These are phyloP conservation scores for Beaufortia kweichowensis DNA, from an alignment of 2,113 vertebrate genomes.

Conservation along the genomic window DNA sequence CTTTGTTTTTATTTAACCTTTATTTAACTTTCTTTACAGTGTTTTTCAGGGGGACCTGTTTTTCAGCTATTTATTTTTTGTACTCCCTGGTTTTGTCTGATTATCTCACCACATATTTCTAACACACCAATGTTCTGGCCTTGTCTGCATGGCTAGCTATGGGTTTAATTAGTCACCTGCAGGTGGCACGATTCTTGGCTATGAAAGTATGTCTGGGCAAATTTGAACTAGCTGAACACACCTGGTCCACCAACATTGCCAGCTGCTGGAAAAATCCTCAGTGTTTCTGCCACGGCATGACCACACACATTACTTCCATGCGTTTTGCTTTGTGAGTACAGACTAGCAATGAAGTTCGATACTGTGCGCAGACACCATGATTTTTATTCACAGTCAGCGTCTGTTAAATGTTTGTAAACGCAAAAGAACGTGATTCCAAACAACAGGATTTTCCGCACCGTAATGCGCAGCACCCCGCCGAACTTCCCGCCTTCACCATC, in stretches of 20 bases:
- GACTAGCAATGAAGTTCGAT: background rate
- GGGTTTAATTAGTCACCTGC: conserved; percentile 23
- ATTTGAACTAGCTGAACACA: conserved; percentile 46
- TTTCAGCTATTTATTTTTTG: no score
- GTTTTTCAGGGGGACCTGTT: no score
- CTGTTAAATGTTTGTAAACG: conserved; percentile 34
- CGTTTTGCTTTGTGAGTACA: background rate
- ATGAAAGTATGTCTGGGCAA: conserved; percentile 34
- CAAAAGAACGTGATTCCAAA: conserved; percentile 30
- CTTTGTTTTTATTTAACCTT: no score
- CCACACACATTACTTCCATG: background rate
- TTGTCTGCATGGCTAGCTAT: background rate
- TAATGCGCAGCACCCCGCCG: conserved; percentile 7
- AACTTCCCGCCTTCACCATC: conserved; percentile 48
- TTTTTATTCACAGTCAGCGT: conserved; percentile 4
- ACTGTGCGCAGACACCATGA: background rate
- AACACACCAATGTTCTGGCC: background rate
- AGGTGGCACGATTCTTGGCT: conserved; percentile 20
- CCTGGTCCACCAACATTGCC: conserved; percentile 42
- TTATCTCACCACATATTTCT: background rate
- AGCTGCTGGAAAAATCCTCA: conserved; percentile 35
- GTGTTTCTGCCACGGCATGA: conserved; percentile 22
- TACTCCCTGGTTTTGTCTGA: no score
- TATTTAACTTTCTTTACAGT: no score
- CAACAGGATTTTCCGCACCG: conserved; percentile 44